phyloP scores from a whole-genome alignment of 2,888 invertebrate species.

The Drosophila niveifrons region DNA sequence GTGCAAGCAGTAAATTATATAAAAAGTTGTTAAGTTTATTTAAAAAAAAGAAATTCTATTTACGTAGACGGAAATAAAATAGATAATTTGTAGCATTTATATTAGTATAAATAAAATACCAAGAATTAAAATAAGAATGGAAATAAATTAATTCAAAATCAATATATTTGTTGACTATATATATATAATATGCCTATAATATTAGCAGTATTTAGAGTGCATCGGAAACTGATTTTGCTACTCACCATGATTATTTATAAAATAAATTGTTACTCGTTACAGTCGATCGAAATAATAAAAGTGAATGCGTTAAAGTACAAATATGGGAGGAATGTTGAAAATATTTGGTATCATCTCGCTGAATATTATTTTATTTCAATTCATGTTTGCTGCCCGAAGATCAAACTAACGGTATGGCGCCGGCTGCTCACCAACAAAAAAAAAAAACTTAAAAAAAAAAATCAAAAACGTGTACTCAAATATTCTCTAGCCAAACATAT shows the following conservation, averaged over 20 bases:
- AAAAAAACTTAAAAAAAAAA: constrained; percentile 4
- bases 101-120: too few species aligned
- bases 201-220: too few species aligned
- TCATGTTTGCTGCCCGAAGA: constrained; percentile 5
- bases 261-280: too few species aligned
- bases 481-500: not conserved
- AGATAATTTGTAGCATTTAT: too few species aligned
- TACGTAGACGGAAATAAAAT: not conserved
- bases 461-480: not conserved
- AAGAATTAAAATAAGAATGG: not conserved
- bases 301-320: not conserved
- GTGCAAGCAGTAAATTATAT: not conserved
- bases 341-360: not conserved
- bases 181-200: not conserved
- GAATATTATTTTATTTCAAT: not conserved
- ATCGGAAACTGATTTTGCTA: not conserved
- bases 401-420: constrained; percentile 28
- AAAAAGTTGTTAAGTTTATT: not conserved
- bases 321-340: not conserved
- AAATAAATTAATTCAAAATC: not conserved
- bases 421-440: not conserved
- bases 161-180: too few species aligned
- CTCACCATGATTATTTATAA: not conserved
- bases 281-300: not conserved
- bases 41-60: not conserved